Evolutionary conservation across 2,888 invertebrate species (phyloP), one percentile per base, ranked within the genome.

Genomic region (Nemotelus pantherinus): DNA sequence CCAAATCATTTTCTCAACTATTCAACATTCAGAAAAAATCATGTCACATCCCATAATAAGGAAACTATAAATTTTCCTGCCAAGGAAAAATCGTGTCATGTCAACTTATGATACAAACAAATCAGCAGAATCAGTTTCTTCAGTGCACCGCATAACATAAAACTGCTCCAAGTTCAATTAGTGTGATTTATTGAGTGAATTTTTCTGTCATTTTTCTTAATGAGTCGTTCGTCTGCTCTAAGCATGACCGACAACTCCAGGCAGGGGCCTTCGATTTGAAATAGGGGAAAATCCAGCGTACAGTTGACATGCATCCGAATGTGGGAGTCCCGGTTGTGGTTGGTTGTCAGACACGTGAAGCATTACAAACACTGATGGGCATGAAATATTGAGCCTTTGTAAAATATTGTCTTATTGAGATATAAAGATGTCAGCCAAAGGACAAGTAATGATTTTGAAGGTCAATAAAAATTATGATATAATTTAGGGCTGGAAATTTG

Each of bases 191-290:
- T 79, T 77, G 77, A 79, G 70, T 57, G 77, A 79, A 79, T 79
- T 79, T 77, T 79, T 77, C 74, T 71, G 64, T 79, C 77, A 79
- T 79, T 79, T 79, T 79, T 79, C 79, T 79, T 79, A 79, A 79
- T 79, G 79, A 79, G 77, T 75, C 65, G 77, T 44, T 50, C 48
- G 25, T 25, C 25, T 25, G 71, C 71, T 39, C 50, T 60, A 63
- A 74, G 63, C 74, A 74, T 74, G 74, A 74, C 74, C 60, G 63
- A 48, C 74, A 39, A 55, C 65, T 41, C 45, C 6, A 10, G 65
- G 41, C 25, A 25, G 25, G 25, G 25, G 25, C 25, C 25, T 25
- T 25, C 25, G 1, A 25, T 25, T 63, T 41, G 60, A 60, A 74
- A 39, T 74, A 63, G 63, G 63, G 60, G 74, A 74, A 60, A 47